These are phyloP conservation scores for Romanogobio albipinnatus DNA, from an alignment of 2,113 vertebrate genomes.

Conservation along the genomic window DNA sequence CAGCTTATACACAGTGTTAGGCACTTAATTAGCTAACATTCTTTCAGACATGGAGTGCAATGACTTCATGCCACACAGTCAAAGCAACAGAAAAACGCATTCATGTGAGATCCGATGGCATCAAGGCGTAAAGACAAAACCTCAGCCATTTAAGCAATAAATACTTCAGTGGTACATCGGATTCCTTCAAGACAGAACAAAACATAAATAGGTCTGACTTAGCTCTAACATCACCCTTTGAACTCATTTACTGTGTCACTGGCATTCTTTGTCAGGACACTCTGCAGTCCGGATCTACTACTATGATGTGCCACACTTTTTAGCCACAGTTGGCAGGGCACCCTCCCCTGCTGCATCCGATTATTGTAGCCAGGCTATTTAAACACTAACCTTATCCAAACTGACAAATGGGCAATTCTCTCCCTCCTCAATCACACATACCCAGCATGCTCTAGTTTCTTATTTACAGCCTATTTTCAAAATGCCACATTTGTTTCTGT, in stretches of 20 bases:
- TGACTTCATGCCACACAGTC: slow-evolving; percentile 24
- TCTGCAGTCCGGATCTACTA: background rate
- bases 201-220: slow-evolving; percentile 43
- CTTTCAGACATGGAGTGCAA: background rate
- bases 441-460: slow-evolving; percentile 50
- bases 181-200: slow-evolving; percentile 30
- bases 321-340: background rate
- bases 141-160: slow-evolving; percentile 31
- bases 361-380: slow-evolving; percentile 62
- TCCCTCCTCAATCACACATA: slow-evolving; percentile 55
- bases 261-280: background rate
- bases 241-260: slow-evolving; percentile 33
- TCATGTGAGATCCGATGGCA: slow-evolving; percentile 42
- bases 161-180: slow-evolving; percentile 40
- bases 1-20: background rate
- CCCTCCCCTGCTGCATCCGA: slow-evolving; percentile 58
- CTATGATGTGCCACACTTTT: slow-evolving; percentile 19
- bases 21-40: slow-evolving; percentile 8
- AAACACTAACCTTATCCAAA: slow-evolving; percentile 71
- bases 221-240: slow-evolving; percentile 23
- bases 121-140: slow-evolving; percentile 22
- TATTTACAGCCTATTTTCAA: slow-evolving; percentile 69
- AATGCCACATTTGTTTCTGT: slow-evolving; percentile 72
- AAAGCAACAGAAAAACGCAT: slow-evolving; percentile 16
- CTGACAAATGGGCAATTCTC: slow-evolving; percentile 73